These are phyloP conservation scores for Isurus oxyrinchus DNA, from an alignment of 2,113 vertebrate genomes.

Conservation along the genomic window DNA sequence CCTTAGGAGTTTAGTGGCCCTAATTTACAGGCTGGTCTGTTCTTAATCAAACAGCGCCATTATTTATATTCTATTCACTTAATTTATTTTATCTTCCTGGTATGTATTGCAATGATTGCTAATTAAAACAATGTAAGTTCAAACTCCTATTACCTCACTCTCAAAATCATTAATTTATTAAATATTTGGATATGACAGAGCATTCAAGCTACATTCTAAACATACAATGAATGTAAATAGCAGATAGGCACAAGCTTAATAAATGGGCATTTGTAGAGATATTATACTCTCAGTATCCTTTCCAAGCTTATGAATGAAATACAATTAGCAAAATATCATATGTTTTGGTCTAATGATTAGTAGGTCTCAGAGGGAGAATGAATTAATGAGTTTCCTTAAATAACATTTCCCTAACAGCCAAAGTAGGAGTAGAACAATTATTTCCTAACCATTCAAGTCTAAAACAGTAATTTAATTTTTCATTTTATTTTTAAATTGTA, in stretches of 20 bases:
- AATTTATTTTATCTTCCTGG: background rate
- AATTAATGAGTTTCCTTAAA: conserved; percentile 4
- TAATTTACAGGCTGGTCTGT: background rate
- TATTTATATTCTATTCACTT: background rate
- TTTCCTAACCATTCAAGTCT: background rate
- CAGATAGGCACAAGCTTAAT: background rate
- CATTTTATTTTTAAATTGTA: conserved; percentile 13
- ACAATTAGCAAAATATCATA: background rate
- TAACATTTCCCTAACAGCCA: background rate
- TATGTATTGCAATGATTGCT: background rate
- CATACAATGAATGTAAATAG: background rate
- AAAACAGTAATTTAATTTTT: conserved; percentile 12
- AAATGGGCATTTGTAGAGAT: background rate
- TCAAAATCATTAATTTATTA: background rate
- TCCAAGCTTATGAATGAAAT: background rate
- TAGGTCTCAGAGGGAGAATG: background rate
- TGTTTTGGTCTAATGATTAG: background rate
- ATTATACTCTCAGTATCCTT: background rate
- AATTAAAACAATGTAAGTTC: background rate
- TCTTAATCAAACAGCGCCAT: background rate
- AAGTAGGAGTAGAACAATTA: background rate
- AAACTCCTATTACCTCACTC: background rate
- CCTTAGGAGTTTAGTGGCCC: background rate
- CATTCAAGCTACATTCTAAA: background rate
- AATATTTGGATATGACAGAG: background rate